Base-by-base conservation (phyloP, 2,113 vertebrate species). In the Blennius ocellaris region DNA sequence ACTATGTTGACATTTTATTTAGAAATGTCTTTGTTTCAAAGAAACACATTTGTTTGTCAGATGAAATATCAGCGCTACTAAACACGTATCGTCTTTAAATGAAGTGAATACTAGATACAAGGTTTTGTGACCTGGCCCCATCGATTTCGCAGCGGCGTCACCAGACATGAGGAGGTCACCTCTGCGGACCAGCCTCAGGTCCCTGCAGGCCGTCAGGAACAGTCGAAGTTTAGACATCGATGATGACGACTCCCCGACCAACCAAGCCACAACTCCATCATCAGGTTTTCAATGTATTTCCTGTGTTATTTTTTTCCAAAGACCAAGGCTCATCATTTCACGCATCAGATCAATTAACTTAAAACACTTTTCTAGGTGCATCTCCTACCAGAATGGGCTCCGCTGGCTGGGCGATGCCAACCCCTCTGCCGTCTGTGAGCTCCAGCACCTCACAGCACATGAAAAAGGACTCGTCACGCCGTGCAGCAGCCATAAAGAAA, bases 161-260 rank as follows among this genome's bases (percentile, higher is more conserved):
- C 5, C 80, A 15, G 69, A 17, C 10, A 69, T 64, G 61, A 76
- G 63, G 5, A 66, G 75, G 37, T 76, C 84, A 0, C 86, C 89
- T 16, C 47, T 78, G 50, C 37, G 69, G 40, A 92, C 90, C 62
- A 92, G 91, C 81, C 89, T 92, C 37, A 86, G 89, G 57, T 90
- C 91, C 11, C 87, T 92, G 8, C 90, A 91, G 76, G 91, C 87
- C 14, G 78, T 90, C 0, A 80, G 90, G 60, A 90, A 90, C 76
- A 91, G 90, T 53, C 56, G 86, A 5, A 88, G 82, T 57, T 65
- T 90, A 41, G 89, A 91, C 11, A 63, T 4, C 0, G 67, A 90
- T 0, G 67, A 90, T 0, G 59, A 84, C 50, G 44, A 8, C 56
- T 50, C 43, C 7, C 36, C 69, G 60, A 39, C 59, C 16, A 69